Evolutionary conservation across 2,797 vertebrate species (phyloP).

Genomic region (Mico argentatus): DNA sequence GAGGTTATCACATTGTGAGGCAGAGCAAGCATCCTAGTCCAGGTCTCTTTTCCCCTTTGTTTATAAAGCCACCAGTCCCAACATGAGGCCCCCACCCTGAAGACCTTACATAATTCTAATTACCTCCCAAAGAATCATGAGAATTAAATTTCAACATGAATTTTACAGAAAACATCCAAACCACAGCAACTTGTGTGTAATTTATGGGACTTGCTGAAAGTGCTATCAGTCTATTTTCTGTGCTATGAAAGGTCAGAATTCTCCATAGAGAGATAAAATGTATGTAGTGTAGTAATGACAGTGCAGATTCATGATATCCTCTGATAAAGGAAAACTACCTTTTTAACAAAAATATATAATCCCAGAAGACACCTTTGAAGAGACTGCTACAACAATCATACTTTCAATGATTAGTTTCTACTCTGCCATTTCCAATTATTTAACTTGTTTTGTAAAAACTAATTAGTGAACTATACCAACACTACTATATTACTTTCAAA

Average conservation of each 20-base stretch:
- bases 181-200: background rate
- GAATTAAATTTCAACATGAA: background rate
- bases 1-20: background rate
- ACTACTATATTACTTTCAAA: background rate
- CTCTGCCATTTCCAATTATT: background rate
- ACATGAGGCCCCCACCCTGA: background rate
- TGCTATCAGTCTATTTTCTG: background rate
- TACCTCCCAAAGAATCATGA: background rate
- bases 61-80: background rate
- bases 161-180: background rate
- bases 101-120: background rate
- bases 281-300: background rate
- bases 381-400: background rate
- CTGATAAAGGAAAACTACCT: background rate
- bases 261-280: background rate
- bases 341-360: background rate
- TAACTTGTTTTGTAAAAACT: background rate
- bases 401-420: background rate
- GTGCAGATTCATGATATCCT: background rate
- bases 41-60: background rate
- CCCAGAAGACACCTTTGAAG: background rate
- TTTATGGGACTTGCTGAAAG: background rate
- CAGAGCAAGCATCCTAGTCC: background rate
- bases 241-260: background rate
- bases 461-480: background rate